Evolutionary conservation across 37 sponge, comb jelly and placozoan species (phyloP), one percentile per base, ranked within the genome.

Genomic region (Aphrocallistes beatrix): DNA sequence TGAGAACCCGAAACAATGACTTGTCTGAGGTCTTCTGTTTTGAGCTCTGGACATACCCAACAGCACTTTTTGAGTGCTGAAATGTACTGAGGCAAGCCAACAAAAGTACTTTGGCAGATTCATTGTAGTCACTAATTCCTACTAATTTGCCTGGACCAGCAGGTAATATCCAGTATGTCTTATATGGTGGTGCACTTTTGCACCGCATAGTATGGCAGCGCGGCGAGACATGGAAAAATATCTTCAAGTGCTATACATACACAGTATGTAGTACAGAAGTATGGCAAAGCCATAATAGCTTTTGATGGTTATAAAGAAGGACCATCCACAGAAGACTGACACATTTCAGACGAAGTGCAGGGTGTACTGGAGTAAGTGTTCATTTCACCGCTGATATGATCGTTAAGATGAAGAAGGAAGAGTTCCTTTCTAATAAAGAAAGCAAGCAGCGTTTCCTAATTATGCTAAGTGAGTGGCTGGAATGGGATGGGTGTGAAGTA

Each of bases 261-360:
- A 40, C 51, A 87, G 37, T 37, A 87, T 83, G 88, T 60, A 3
- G 36, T 38, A 47, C 82, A 36, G 50, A 87, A 83, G 38, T 83
- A 87, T 38, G 50, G 37, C 23, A 8, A 87, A 36, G 88, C 88
- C 37, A 87, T 87, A 50, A 47, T 86, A 39, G 51, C 39, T 38
- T 82, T 86, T 82, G 83, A 86, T 86, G 82, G 87, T 40, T 86
- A 86, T n/a, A n/a, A n/a, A n/a, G n/a, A n/a, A n/a, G n/a, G n/a
- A n/a, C n/a, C n/a, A 47, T 47, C 49, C 17, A 81, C 38, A 86
- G 69, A 81, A 81, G 69, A 13, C 34, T 75, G 82, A 86, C 83
- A 82, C 87, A 86, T 3, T 47, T 60, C 36, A 86, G 86, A 37
- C 81, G 82, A 75, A 17, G 49, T 47, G 49, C 49, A 47, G 49